Evolutionary conservation across 2,888 invertebrate genomes (phyloP).

Genomic region (Morpho achilles): DNA sequence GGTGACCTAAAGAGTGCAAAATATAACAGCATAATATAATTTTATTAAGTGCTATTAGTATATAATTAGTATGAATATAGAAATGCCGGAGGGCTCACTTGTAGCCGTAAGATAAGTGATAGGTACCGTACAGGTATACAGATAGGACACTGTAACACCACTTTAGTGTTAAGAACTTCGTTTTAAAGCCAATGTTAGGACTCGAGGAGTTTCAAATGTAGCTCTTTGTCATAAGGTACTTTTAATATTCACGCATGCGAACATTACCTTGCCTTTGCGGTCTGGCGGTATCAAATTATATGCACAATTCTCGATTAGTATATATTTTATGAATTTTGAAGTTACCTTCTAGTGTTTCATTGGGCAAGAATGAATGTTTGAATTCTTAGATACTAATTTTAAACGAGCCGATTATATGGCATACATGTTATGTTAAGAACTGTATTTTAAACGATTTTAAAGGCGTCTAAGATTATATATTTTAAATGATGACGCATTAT

Average conservation of each 20-base stretch:
- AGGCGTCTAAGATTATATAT: constrained; percentile 29
- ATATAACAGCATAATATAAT: constrained; percentile 62
- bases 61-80: constrained; percentile 53
- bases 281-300: constrained; percentile 42
- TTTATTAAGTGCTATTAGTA: constrained; percentile 65
- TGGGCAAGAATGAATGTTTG: constrained; percentile 36
- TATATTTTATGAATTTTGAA: constrained; percentile 40
- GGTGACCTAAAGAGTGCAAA: constrained; percentile 45
- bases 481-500: constrained; percentile 42
- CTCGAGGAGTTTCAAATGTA: constrained; percentile 42
- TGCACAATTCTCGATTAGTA: constrained; percentile 33
- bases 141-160: constrained; percentile 61
- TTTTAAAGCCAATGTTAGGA: constrained; percentile 33
- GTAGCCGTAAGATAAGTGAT: constrained; percentile 39
- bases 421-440: constrained; percentile 24
- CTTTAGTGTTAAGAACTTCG: constrained; percentile 33
- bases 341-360: constrained; percentile 62
- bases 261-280: constrained; percentile 74
- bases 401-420: constrained; percentile 18
- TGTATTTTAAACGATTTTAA: constrained; percentile 24
- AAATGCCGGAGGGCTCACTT: constrained; percentile 43
- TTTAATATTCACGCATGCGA: constrained; percentile 43
- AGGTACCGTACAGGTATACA: constrained; percentile 37
- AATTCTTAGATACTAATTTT: constrained; percentile 29
- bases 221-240: constrained; percentile 39